These are phyloP conservation scores for Stegodyphus mimosarum DNA, from an alignment of 1,140 invertebrate genomes.

Conservation along the genomic window DNA sequence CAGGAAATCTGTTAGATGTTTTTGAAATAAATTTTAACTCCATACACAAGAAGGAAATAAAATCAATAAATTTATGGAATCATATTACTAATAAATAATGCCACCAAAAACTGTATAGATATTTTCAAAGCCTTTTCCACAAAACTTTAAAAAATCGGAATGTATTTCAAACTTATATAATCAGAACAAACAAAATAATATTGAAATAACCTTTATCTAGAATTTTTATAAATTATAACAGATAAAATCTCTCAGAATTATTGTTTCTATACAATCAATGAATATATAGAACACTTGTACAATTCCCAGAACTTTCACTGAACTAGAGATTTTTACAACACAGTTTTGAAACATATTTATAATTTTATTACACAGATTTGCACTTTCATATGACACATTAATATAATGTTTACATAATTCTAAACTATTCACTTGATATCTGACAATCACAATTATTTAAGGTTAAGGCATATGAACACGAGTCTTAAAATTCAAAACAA, in stretches of 20 bases:
- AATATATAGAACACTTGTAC: slow-evolving; percentile 4
- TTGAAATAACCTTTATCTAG: slow-evolving; percentile 24
- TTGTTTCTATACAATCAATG: neutral
- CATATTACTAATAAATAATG: no score
- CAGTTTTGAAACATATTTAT: neutral
- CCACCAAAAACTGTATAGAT: no score
- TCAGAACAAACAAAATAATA: neutral
- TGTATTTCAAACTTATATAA: neutral
- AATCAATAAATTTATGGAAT: no score
- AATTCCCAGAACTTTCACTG: neutral
- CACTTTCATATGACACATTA: neutral
- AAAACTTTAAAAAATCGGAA: neutral
- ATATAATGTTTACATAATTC: neutral
- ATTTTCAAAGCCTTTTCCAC: no score
- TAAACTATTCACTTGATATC: neutral
- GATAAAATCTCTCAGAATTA: slow-evolving; percentile 18
- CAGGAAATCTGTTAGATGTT: no score
- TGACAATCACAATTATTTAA: neutral
- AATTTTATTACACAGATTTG: neutral
- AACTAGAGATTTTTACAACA: neutral
- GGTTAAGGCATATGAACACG: neutral
- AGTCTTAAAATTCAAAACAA: neutral
- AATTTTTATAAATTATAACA: slow-evolving; percentile 25
- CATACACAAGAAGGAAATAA: no score
- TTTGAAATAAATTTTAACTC: no score